A percentile compares a stretch with the other conserved stretches of the same genome.
Conservation (phyloP, 2,113 vertebrate species). For the Semicossyphus pulcher region DNA sequence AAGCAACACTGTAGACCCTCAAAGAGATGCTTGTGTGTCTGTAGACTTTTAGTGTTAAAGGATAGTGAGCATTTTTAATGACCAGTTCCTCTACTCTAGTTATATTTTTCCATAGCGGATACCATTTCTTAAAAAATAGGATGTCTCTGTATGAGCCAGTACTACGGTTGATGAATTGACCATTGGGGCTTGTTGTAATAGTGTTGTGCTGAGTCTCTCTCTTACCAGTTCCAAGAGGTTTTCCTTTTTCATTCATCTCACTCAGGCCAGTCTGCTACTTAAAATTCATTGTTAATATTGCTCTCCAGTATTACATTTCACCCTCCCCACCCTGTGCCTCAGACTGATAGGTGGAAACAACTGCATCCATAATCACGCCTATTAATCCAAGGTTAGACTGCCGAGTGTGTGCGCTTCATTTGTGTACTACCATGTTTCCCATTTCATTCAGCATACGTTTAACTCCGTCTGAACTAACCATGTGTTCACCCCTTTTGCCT, state of each 20-base stretch:
- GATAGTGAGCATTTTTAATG: not conserved
- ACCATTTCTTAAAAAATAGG: no score
- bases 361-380: conserved; percentile 61
- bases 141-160: no score
- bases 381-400: conserved; percentile 57
- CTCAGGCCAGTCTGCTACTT: conserved; percentile 39
- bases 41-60: not conserved
- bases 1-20: no score
- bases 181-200: not conserved
- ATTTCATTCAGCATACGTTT: conserved; percentile 57
- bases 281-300: conserved; percentile 60
- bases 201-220: conserved; percentile 20
- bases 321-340: conserved; percentile 23
- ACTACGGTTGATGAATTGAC: conserved; percentile 29
- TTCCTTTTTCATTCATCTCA: conserved; percentile 34
- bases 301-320: conserved; percentile 51
- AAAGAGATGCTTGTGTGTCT: no score
- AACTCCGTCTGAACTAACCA: conserved; percentile 22
- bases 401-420: conserved; percentile 37
- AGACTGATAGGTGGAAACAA: conserved; percentile 67
- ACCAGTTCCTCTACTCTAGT: no score
- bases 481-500: conserved; percentile 44
- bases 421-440: conserved; percentile 49
- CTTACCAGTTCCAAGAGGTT: not conserved
- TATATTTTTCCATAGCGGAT: no score